Conservation (phyloP, 2,113 vertebrate genomes). For the Silurus glanis region DNA sequence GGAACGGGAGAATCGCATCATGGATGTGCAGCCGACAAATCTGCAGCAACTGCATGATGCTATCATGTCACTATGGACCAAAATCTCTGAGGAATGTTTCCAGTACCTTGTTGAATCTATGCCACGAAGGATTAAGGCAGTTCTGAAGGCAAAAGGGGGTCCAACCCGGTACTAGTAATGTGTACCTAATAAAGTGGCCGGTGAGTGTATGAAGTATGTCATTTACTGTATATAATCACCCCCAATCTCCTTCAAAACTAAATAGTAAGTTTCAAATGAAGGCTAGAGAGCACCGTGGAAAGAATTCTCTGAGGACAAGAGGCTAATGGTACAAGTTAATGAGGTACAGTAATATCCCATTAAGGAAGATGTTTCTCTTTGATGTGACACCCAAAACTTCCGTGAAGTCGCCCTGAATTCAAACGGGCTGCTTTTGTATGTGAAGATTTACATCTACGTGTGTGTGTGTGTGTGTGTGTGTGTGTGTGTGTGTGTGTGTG, state of each 20-base stretch:
- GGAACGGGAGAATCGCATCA: too few species aligned
- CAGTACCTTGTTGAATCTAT: too few species aligned
- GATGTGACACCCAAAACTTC: conserved; percentile 54
- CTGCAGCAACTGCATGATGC: too few species aligned
- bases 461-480: conserved; percentile 29
- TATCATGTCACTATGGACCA: too few species aligned
- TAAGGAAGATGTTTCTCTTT: conserved; percentile 53
- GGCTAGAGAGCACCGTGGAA: neutral
- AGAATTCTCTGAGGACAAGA: conserved; percentile 48
- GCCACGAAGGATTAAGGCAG: too few species aligned
- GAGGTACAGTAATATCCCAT: conserved; percentile 51
- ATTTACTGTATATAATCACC: neutral
- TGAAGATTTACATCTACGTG: conserved; percentile 14
- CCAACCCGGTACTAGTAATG: too few species aligned
- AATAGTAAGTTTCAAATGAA: neutral
- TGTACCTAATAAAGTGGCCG: too few species aligned
- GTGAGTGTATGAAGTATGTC: neutral
- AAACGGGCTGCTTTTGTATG: conserved; percentile 35
- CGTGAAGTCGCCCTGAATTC: conserved; percentile 46
- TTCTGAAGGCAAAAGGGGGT: too few species aligned
- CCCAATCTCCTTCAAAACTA: neutral
- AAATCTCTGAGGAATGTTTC: too few species aligned
- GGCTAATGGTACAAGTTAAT: conserved; percentile 46
- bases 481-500: conserved; percentile 21
- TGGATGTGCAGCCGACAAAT: too few species aligned